Base-by-base conservation (phyloP, 2,888 invertebrate species). In the Macroteleia sp. region DNA sequence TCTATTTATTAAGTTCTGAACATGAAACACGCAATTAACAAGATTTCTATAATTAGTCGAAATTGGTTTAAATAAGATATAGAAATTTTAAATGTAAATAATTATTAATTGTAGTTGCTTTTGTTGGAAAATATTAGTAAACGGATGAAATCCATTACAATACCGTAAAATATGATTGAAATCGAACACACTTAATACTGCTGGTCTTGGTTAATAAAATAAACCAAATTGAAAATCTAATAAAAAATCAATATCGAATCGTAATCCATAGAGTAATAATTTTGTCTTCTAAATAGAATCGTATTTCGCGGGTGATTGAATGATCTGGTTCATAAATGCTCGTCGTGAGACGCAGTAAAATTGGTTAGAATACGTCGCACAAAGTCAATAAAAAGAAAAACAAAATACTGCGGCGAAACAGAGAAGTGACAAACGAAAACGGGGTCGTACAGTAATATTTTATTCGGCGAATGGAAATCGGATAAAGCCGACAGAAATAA, bases 391-490 rank as follows among this genome's bases (percentile, higher is more conserved):
- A 66, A 64, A 52, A 20, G 59, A 42, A 42, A 66, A 59, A 59
- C 48, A 62, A 64, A 57, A 64, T 44, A 48, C 12, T 64, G 44
- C 41, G 20, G 54, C 44, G 25, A 52, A 48, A 34, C 28, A 46
- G 20, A 36, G 59, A 67, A 74, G 66, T 75, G 75, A 61, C 75
- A 67, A 61, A 61, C 54, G 75, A 75, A 80, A 79, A 73, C 70
- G 76, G 70, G 70, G 66, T 80, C 62, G 71, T 32, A 61, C 44
- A 52, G 71, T 76, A 79, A 79, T 74, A 77, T 77, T 77, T 80
- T 80, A 75, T 77, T 75, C 77, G 80, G 30, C 77, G 78, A 79
- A 75, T 78, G 77, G 62, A 79, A 83, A 82, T 80, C 77, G 74
- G 79, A 81, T 81, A 79, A 81, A 81, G 75, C 66, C 70, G 76